Percentiles rank a stretch among this genome's conserved stretches.
Evolutionary conservation across 1,140 invertebrate genomes (phyloP).

Genomic region (Patella vulgata): DNA sequence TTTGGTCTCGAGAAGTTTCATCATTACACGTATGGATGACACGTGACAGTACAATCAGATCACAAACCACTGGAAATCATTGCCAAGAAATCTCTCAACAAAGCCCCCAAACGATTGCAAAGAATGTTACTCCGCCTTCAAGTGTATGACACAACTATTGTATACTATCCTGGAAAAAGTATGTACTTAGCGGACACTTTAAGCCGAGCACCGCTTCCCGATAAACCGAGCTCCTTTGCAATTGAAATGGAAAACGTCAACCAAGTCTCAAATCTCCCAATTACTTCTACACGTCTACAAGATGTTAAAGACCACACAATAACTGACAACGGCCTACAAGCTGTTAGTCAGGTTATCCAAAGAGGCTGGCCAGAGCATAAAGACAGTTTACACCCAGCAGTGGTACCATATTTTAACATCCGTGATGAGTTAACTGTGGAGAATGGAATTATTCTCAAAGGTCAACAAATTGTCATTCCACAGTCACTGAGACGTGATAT

Average conservation of each 20-base stretch:
- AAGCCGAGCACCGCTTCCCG: conserved; percentile 2
- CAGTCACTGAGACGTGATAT: conserved; percentile 20
- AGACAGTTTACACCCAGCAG: not conserved
- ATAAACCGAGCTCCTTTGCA: not conserved
- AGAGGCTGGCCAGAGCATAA: conserved; percentile 18
- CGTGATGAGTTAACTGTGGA: conserved; percentile 37
- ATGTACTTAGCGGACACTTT: conserved; percentile 15
- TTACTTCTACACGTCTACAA: not conserved
- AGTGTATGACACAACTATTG: conserved; percentile 3
- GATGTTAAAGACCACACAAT: conserved; percentile 7
- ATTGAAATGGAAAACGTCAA: conserved; percentile 9
- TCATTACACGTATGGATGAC: conserved; percentile 67
- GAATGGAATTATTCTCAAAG: conserved; percentile 36
- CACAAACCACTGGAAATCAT: conserved; percentile 61
- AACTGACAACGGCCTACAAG: conserved; percentile 5
- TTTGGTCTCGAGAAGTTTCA: conserved; percentile 69
- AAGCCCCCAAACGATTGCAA: conserved; percentile 24
- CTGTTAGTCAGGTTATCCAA: not conserved
- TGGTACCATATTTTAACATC: conserved; percentile 23
- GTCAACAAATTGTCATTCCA: conserved; percentile 32
- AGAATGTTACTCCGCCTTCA: conserved; percentile 13
- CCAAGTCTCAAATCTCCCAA: not conserved
- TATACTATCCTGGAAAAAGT: conserved; percentile 1
- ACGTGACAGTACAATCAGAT: conserved; percentile 48
- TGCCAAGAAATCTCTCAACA: conserved; percentile 12